Evolutionary conservation across 2,888 invertebrate genomes (phyloP).

Genomic region (Tholera decimalis): DNA sequence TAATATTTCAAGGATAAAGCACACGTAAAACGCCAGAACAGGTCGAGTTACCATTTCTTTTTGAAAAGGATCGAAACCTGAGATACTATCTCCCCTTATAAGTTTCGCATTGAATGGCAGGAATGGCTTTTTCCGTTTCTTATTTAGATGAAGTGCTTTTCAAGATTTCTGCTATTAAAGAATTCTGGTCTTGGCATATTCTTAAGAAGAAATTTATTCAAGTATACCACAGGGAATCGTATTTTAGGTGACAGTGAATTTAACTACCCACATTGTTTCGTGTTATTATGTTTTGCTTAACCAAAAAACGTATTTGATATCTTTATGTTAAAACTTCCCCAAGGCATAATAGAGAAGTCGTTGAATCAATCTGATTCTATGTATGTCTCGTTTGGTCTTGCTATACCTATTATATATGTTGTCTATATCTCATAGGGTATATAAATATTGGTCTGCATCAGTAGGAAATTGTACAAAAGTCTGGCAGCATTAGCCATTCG

Average conservation of each 20-base stretch:
- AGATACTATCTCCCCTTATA: conserved; percentile 52
- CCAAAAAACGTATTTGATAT: too few species aligned
- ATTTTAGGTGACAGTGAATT: too few species aligned
- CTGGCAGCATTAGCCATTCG: background rate
- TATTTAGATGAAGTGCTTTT: conserved; percentile 37
- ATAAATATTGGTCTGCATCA: background rate
- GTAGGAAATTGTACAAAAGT: background rate
- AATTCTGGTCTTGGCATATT: conserved; percentile 15
- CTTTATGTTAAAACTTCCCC: background rate
- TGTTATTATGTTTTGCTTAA: too few species aligned
- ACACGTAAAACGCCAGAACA: conserved; percentile 37
- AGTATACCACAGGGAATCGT: too few species aligned
- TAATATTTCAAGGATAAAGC: conserved; percentile 37
- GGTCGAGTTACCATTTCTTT: conserved; percentile 45
- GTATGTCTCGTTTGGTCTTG: too few species aligned
- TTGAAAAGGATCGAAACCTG: conserved; percentile 53
- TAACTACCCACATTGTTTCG: too few species aligned
- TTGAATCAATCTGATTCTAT: background rate
- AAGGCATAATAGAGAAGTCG: background rate
- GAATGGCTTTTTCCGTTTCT: conserved; percentile 53
- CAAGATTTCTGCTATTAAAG: conserved; percentile 19
- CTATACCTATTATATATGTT: too few species aligned
- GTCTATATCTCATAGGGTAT: background rate
- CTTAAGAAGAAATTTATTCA: conserved; percentile 3
- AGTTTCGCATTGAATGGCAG: conserved; percentile 44